phyloP scores from a whole-genome alignment of 2,797 vertebrate genomes.

The Lagocephalus sceleratus region DNA sequence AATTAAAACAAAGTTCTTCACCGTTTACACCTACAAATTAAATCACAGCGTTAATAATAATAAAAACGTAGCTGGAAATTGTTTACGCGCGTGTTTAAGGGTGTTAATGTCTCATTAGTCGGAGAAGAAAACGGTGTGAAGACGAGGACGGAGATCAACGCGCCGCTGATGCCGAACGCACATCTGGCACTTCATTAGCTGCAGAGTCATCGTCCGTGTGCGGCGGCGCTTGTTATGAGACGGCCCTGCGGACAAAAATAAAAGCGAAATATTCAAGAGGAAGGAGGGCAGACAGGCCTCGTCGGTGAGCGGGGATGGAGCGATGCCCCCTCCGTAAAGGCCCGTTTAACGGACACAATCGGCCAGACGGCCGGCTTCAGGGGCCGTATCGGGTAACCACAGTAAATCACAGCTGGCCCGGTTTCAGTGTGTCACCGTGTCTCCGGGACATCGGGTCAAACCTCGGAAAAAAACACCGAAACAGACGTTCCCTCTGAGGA shows the following conservation, averaged over 20 bases:
- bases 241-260: conserved; percentile 38
- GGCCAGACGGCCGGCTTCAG: conserved; percentile 59
- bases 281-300: conserved; percentile 10
- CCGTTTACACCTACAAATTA: too few species aligned
- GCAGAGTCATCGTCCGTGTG: conserved; percentile 46
- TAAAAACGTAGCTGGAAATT: too few species aligned
- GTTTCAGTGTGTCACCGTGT: background rate
- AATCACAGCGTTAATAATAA: too few species aligned
- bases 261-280: conserved; percentile 41
- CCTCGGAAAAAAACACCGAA: too few species aligned
- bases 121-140: conserved; percentile 7
- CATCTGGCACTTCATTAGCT: conserved; percentile 52
- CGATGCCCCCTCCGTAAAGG: conserved; percentile 37
- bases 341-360: conserved; percentile 63
- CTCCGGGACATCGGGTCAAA: too few species aligned
- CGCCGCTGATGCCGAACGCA: conserved; percentile 47
- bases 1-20: too few species aligned
- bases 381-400: background rate
- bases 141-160: conserved; percentile 63
- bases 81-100: too few species aligned
- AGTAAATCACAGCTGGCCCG: too few species aligned
- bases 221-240: conserved; percentile 58
- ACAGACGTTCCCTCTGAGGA: too few species aligned
- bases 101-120: too few species aligned
- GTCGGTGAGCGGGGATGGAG: too few species aligned